Evolutionary conservation across 2,888 invertebrate species (phyloP).

Genomic region (Pristionchus japonicus): DNA sequence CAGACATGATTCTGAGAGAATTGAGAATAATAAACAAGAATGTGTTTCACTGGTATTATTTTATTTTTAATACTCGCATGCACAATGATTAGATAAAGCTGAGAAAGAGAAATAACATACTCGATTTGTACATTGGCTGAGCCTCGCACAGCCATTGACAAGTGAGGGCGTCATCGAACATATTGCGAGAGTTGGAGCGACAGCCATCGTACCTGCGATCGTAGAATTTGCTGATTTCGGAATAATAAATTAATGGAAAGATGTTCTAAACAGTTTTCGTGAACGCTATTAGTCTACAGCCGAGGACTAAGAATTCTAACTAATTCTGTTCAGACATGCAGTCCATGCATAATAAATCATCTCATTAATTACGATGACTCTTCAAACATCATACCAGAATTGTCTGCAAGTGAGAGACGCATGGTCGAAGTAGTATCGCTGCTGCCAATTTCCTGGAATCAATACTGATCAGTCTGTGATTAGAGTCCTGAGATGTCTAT

Average conservation of each 20-base stretch:
- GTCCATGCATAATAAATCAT: background rate
- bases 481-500: background rate
- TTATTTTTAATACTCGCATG: too few species aligned
- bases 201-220: slow-evolving; percentile 71
- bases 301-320: background rate
- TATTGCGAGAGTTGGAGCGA: slow-evolving; percentile 59
- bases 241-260: too few species aligned
- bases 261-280: too few species aligned
- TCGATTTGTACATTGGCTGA: slow-evolving; percentile 69
- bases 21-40: background rate
- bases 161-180: slow-evolving; percentile 72
- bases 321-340: background rate
- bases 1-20: slow-evolving; percentile 63
- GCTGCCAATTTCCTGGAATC: slow-evolving; percentile 70
- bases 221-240: too few species aligned
- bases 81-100: too few species aligned
- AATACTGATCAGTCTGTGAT: background rate
- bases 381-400: slow-evolving; percentile 54
- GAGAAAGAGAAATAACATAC: slow-evolving; percentile 52
- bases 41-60: background rate
- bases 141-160: slow-evolving; percentile 74
- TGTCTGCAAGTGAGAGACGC: slow-evolving; percentile 68
- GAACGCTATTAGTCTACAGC: background rate
- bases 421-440: slow-evolving; percentile 73
- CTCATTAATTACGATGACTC: background rate